phyloP scores from a whole-genome alignment of 2,113 vertebrate species.

The Puffinus mauretanicus region DNA sequence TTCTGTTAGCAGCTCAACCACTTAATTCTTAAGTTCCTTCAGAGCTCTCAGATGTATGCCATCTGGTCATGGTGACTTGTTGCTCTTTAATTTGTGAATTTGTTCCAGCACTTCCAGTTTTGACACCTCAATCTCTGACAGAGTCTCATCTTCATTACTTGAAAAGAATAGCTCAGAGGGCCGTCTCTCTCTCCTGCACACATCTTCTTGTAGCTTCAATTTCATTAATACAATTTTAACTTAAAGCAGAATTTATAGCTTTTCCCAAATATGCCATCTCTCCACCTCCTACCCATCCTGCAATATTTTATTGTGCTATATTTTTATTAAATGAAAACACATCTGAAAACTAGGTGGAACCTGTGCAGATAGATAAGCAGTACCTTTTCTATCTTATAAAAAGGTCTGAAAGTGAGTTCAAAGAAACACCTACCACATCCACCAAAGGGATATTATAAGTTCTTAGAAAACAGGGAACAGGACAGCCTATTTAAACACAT shows the following conservation, averaged over 20 bases:
- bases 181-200: neutral
- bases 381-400: neutral
- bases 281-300: neutral
- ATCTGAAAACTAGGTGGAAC: neutral
- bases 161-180: constrained; percentile 64
- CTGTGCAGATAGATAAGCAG: neutral
- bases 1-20: constrained; percentile 63
- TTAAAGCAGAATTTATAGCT: constrained; percentile 8
- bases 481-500: neutral
- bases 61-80: constrained; percentile 74
- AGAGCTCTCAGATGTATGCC: constrained; percentile 72
- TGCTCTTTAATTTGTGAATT: constrained; percentile 75
- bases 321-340: neutral
- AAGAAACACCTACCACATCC: neutral
- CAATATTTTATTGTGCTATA: neutral
- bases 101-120: constrained; percentile 72
- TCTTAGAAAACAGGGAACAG: neutral
- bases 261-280: neutral
- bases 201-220: neutral
- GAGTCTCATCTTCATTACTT: constrained; percentile 68
- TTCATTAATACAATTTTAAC: constrained; percentile 31
- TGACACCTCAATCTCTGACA: constrained; percentile 70
- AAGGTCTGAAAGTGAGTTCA: neutral
- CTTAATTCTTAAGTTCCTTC: constrained; percentile 66
- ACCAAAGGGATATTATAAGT: neutral